Evolutionary conservation across 2,888 invertebrate species (phyloP).

Genomic region (Trachelus stipa): DNA sequence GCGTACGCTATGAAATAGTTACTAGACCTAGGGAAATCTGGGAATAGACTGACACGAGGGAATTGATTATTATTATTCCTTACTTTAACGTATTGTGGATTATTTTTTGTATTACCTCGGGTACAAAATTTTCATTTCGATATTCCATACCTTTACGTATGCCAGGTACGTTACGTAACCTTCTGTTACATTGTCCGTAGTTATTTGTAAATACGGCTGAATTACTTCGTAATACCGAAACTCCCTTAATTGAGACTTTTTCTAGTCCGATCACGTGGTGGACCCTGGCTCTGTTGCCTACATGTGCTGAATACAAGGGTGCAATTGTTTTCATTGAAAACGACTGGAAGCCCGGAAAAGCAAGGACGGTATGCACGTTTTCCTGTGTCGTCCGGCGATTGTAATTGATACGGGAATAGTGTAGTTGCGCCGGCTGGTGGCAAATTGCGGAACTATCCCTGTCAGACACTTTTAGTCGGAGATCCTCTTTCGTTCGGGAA

Average conservation of each 20-base stretch:
- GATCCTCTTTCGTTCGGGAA: not conserved
- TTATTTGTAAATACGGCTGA: not conserved
- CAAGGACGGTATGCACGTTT: not conserved
- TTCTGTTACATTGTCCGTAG: not conserved
- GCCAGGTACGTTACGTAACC: not conserved
- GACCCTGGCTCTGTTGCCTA: not conserved
- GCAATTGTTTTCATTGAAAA: not conserved
- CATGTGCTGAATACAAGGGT: not conserved
- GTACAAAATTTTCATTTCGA: too few species aligned
- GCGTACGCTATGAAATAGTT: too few species aligned
- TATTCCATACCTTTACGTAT: not conserved
- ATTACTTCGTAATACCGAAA: not conserved
- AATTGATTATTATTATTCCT: not conserved
- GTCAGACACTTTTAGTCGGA: not conserved
- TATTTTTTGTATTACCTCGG: too few species aligned
- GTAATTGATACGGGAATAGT: not conserved
- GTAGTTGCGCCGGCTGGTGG: too few species aligned
- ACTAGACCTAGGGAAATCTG: not conserved
- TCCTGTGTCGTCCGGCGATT: not conserved
- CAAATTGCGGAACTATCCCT: not conserved
- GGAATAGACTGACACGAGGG: not conserved
- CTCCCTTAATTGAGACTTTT: not conserved
- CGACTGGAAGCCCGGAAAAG: not conserved
- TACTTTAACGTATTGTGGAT: too few species aligned
- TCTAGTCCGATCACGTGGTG: constrained; percentile 1